Base-by-base conservation (phyloP, 1,140 invertebrate genomes). In the Bombus superbus region DNA sequence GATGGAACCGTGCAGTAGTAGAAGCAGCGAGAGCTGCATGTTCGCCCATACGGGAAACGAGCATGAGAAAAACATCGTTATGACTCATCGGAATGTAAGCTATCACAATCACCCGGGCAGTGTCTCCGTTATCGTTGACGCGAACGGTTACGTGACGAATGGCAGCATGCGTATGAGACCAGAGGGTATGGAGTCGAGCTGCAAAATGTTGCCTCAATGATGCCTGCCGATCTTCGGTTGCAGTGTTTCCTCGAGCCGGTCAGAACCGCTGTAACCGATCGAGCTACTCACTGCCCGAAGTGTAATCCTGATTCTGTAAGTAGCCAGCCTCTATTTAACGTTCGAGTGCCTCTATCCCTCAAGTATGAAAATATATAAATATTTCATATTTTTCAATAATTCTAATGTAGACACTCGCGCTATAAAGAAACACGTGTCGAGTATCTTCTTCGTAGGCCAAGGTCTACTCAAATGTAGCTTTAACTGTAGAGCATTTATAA, bases 141-240 rank as follows among this genome's bases (percentile, higher is more conserved):
- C 94, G 62, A 95, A 96, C 88, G 95, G 95, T 68, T 95, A 95
- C 83, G 91, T 96, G 62, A 95, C 94, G 62, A 96, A 95, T 87
- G 96, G 96, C 76, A 96, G 93, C 89, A 94, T 96, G 90, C 94
- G 96, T 84, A 94, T 96, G 80, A 95, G 96, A 79, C 96, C 96
- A 79, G 96, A 96, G 92, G 96, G 96, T 92, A 96, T 96, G 96
- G 96, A 96, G 93, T 93, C 95, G 42, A 94, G 91, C 64, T 94
- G 93, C 86, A 94, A 92, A 53, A 94, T 94, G 83, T 91, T 93
- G 68, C 93, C 94, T 47, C 93, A 94, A 94, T 95, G 94, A 95
- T 95, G 93, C 93, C 94, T 92, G 91, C 92, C 93, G 89, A 93
- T 94, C 89, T 91, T 94, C 92, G 91, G 92, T 90, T 92, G 92